These are phyloP conservation scores for Premnoplex brunnescens DNA, from an alignment of 2,797 vertebrate genomes.

Conservation along the genomic window DNA sequence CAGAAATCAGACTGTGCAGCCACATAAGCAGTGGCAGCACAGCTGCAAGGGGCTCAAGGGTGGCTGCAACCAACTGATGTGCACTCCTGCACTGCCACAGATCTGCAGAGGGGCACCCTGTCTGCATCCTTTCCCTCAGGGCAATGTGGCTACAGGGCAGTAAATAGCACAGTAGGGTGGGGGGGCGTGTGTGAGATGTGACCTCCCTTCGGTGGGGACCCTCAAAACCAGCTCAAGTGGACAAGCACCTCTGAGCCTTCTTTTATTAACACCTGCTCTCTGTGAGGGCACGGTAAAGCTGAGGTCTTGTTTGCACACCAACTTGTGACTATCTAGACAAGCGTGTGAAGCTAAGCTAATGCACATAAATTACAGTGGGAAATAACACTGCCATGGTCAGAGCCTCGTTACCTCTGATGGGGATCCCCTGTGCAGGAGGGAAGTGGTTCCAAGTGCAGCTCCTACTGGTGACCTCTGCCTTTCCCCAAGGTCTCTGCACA, in stretches of 20 bases:
- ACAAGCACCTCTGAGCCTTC: neutral
- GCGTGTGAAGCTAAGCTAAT: neutral
- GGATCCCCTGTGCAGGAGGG: neutral
- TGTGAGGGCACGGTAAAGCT: neutral
- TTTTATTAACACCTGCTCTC: neutral
- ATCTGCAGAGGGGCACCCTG: neutral
- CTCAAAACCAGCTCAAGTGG: neutral
- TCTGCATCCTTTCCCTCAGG: rapidly evolving
- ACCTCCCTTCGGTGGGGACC: neutral
- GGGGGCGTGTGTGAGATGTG: rapidly evolving
- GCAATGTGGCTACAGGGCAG: neutral
- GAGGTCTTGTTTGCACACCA: neutral
- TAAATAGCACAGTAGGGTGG: neutral
- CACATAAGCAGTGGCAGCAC: neutral
- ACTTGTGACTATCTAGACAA: neutral
- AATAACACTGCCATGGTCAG: neutral
- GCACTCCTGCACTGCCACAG: rapidly evolving
- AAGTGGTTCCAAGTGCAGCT: rapidly evolving
- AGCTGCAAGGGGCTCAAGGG: neutral
- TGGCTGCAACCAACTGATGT: neutral
- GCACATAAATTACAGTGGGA: neutral
- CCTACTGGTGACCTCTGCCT: neutral
- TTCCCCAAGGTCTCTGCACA: neutral
- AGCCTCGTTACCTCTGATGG: neutral
- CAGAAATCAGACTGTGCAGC: neutral